Base-by-base conservation (phyloP, 2,113 vertebrate genomes). In the Brienomyrus brachyistius region DNA sequence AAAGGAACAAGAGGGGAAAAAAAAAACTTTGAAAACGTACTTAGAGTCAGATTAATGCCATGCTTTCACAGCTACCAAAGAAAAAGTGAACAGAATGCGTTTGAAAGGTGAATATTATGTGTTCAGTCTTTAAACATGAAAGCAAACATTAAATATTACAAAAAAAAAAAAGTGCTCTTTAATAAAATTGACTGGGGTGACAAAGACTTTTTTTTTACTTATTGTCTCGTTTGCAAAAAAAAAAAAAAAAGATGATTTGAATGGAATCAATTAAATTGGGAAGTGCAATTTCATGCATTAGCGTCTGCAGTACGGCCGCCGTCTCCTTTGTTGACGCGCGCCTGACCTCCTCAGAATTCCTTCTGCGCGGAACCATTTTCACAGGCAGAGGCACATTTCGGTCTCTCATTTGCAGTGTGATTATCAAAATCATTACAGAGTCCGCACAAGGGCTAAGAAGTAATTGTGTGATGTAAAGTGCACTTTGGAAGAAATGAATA, bases 401-500 rank as follows among this genome's bases (percentile, higher is more conserved):
- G 27, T 27, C 50, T 31, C 85, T 87, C 50, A 35, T 87, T 52
- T 56, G 85, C 51, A 40, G 85, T 31, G 50, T 54, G 50, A 87
- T 87, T 86, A 51, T 51, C 47, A 51, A 31, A 87, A 40, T 50
- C 85, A 87, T 54, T 31, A 84, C 21, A 9, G 40, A 48, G 40
- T 86, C 48, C 27, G 31, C 50, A 35, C 50, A 13, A 70, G 85
- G 50, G n/a, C 85, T 56, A 50, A 27, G 85, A 31, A 87, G 85
- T 54, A 54, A 54, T 87, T 54, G 85, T 54, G 50, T 27, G 85
- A 47, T 52, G 50, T 54, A 54, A 52, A 86, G 50, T 52, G 85
- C 85, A 86, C 85, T 86, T 50, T 52, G n/a, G 54, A 86, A 86
- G 47, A 52, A 86, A 52, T 52, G 50, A 52, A 86, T 86, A 86